Evolutionary conservation across 2,797 vertebrate genomes (phyloP).

Genomic region (Buphagus erythrorhynchus): DNA sequence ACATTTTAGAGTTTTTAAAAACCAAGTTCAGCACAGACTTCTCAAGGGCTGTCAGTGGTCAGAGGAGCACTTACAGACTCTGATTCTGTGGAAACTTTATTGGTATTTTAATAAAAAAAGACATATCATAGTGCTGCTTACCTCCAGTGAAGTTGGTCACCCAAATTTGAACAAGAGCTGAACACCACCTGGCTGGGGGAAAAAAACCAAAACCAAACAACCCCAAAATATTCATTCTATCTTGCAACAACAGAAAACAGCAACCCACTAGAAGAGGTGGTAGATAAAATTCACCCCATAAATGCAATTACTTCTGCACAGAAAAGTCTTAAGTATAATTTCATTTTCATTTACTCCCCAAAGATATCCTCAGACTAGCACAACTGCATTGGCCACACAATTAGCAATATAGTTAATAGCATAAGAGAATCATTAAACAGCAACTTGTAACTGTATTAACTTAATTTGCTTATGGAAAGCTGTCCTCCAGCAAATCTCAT

Average conservation of each 20-base stretch:
- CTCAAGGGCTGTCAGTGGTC: background rate
- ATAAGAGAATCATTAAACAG: background rate
- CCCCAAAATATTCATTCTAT: background rate
- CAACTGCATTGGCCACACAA: background rate
- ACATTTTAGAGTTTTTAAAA: background rate
- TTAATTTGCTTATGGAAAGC: background rate
- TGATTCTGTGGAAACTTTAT: accelerated
- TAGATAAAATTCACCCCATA: background rate
- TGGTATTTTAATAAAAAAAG: background rate
- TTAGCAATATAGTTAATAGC: background rate
- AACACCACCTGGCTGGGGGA: background rate
- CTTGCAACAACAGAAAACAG: background rate
- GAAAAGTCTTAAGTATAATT: background rate
- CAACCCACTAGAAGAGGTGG: background rate
- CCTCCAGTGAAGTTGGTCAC: background rate
- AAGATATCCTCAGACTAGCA: background rate
- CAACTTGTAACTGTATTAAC: background rate
- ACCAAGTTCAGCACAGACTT: background rate
- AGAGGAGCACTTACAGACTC: background rate
- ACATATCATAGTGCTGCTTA: background rate
- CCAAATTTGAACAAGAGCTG: background rate
- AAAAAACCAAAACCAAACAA: too few relatives aligned
- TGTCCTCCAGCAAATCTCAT: background rate
- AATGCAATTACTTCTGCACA: background rate
- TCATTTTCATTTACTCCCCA: background rate